Conservation (phyloP, 64 coral and sea anemone genomes). For the Stichodactyla mertensii region DNA sequence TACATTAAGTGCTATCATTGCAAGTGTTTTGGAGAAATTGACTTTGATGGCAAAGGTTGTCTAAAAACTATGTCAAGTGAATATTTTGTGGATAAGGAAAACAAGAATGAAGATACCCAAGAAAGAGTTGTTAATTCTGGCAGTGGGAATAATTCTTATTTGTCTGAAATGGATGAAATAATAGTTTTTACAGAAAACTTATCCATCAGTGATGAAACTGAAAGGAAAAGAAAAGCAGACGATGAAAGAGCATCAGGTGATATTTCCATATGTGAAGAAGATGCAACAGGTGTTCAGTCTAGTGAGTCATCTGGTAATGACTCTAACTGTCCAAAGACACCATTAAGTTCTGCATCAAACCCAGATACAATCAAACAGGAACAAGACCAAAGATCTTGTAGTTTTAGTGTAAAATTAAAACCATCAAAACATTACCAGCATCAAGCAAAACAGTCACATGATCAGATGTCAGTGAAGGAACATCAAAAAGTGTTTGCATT, state of each 20-base stretch:
- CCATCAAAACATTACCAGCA: background rate
- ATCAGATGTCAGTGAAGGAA: background rate
- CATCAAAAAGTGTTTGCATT: constrained; percentile 26
- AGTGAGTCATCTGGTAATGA: background rate
- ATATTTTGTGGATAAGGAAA: background rate
- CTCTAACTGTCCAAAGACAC: background rate
- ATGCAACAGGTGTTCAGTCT: background rate
- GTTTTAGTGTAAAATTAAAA: background rate
- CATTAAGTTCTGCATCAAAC: background rate
- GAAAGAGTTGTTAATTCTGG: background rate
- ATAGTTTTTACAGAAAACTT: background rate
- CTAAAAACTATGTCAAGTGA: background rate
- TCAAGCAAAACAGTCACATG: background rate
- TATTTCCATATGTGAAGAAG: background rate
- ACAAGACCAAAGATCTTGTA: background rate
- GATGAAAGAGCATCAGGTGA: background rate
- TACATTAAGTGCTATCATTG: background rate
- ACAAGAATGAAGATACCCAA: background rate
- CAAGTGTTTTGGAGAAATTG: background rate
- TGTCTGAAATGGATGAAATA: background rate
- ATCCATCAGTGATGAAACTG: background rate
- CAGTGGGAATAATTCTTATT: background rate
- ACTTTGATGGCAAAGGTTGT: background rate
- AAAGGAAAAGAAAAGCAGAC: background rate
- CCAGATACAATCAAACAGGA: background rate